Evolutionary conservation across 2,797 vertebrate genomes (phyloP).

Genomic region (Caiman crocodilus): DNA sequence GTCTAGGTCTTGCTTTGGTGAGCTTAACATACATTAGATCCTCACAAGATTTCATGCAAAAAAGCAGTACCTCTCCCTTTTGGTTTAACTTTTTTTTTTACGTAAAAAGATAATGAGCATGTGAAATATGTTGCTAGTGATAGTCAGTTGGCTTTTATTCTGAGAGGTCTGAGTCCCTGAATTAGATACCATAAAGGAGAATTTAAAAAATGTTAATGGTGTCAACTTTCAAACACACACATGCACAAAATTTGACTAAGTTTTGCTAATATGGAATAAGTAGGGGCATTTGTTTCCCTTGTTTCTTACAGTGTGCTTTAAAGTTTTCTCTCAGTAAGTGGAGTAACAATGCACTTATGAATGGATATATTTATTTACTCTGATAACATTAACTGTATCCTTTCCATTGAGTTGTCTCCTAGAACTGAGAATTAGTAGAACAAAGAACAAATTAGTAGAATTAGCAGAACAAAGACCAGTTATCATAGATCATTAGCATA

Average conservation of each 20-base stretch:
- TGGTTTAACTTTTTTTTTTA: conserved; percentile 10
- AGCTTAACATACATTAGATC: not conserved
- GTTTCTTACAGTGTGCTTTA: not conserved
- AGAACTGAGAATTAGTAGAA: not conserved
- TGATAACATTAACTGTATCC: not conserved
- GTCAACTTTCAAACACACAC: not conserved
- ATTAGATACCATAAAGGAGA: not conserved
- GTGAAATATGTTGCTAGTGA: not conserved
- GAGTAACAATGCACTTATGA: not conserved
- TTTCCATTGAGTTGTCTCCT: not conserved
- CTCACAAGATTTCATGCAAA: not conserved
- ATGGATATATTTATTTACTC: accelerated
- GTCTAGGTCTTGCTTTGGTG: not conserved
- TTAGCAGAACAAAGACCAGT: not conserved
- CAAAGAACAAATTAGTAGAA: not conserved
- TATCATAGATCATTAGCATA: no score
- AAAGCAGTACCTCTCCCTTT: not conserved
- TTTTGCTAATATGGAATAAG: not conserved
- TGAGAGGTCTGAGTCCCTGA: not conserved
- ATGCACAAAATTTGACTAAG: not conserved
- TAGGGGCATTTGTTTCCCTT: not conserved
- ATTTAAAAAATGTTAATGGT: conserved; percentile 2
- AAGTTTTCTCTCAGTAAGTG: not conserved
- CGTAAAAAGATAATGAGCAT: not conserved
- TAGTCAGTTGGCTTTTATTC: conserved; percentile 3